Conservation (phyloP, 2,113 vertebrate species). For the Bambusicola thoracicus region DNA sequence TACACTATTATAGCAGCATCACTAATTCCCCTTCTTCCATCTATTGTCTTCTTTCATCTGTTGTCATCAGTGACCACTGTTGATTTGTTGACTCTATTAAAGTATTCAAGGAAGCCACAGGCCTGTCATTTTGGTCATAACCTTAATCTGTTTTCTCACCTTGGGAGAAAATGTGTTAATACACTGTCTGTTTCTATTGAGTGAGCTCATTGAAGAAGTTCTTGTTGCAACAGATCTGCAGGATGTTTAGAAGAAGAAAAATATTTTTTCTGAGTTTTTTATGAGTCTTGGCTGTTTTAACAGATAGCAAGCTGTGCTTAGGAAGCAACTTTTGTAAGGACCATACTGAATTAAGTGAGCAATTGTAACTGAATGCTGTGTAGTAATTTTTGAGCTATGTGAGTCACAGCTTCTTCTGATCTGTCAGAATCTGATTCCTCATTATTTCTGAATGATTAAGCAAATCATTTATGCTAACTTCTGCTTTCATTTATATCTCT, state of each 20-base stretch:
- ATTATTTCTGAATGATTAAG: constrained; percentile 39
- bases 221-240: not conserved
- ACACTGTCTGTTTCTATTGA: constrained; percentile 31
- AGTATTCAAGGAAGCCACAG: constrained; percentile 59
- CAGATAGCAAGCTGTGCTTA: not conserved
- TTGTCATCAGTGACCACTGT: constrained; percentile 64
- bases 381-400: not conserved
- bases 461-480: constrained; percentile 1
- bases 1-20: constrained; percentile 32
- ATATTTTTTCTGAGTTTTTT: no score
- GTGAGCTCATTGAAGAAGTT: constrained; percentile 23
- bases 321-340: not conserved
- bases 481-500: constrained; percentile 18
- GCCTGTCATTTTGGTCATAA: constrained; percentile 72
- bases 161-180: constrained; percentile 70
- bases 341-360: not conserved
- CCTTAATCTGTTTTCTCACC: constrained; percentile 74
- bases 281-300: not conserved
- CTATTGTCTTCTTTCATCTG: constrained; percentile 52
- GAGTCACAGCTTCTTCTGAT: not conserved
- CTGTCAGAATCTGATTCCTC: not conserved
- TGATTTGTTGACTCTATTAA: constrained; percentile 71
- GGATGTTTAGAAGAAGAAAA: not conserved
- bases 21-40: constrained; percentile 57
- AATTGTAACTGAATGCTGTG: fast-evolving